phyloP scores from a whole-genome alignment of 2,888 invertebrate species.

The Pimpla rufipes region DNA sequence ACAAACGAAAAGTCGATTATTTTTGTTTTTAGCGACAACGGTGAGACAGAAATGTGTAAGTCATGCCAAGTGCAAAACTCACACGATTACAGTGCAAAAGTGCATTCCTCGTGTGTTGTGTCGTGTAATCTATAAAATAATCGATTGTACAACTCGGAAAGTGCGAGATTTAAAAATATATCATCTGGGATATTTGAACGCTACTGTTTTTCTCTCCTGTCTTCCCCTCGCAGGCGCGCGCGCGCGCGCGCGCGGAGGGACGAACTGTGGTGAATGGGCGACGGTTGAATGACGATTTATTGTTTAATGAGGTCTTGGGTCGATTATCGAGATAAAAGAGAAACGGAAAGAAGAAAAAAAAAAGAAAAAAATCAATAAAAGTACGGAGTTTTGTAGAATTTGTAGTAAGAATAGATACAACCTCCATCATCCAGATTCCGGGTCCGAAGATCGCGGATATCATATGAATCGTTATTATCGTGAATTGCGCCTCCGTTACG shows the following conservation, averaged over 20 bases:
- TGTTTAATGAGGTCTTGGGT: neutral
- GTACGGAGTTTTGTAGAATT: neutral
- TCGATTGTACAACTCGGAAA: neutral
- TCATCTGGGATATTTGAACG: neutral
- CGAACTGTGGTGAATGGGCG: neutral
- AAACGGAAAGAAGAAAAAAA: too few species aligned
- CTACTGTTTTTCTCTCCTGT: neutral
- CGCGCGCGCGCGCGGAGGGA: too few species aligned
- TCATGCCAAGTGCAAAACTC: slow-evolving; percentile 55
- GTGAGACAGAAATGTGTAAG: slow-evolving; percentile 33
- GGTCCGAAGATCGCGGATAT: slow-evolving; percentile 95
- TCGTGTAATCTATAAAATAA: slow-evolving; percentile 23
- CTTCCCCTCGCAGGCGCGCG: neutral
- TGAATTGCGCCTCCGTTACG: slow-evolving; percentile 99
- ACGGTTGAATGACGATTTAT: neutral
- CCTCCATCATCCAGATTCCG: slow-evolving; percentile 93
- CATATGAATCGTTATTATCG: slow-evolving; percentile 95
- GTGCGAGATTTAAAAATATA: slow-evolving; percentile 3
- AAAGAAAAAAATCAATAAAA: neutral
- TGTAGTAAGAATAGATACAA: slow-evolving; percentile 83
- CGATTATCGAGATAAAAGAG: neutral
- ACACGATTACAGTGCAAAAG: slow-evolving; percentile 36
- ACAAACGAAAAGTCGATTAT: neutral
- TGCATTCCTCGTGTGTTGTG: slow-evolving; percentile 36
- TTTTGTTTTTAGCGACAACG: slow-evolving; percentile 8